Evolutionary conservation across 2,888 invertebrate species (phyloP), one percentile per base, ranked within the genome.

Genomic region (Carabus problematicus): DNA sequence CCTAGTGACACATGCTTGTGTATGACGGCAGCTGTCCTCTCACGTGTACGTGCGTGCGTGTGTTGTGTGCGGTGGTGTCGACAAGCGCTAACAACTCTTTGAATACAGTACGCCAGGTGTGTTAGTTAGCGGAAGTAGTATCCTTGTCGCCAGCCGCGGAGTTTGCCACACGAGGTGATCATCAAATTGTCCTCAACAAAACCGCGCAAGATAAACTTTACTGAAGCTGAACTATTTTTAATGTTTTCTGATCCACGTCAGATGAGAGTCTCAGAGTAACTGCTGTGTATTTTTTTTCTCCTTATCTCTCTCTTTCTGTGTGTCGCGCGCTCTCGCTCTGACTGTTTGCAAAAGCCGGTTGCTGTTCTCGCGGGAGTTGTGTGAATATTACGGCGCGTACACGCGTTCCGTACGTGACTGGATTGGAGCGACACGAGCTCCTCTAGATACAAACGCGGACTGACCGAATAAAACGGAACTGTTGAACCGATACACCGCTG

Each of bases 361-460:
- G 29, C 3, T 29, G 29, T 29, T 6, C 52, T 16, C 52, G 16
- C 52, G 16, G 14, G 19, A 14, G 9, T 4, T 9, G 1, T 11
- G 4, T 16, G 14, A 52, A 18, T 18, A 19, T 52, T 52, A 52
- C 52, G 52, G 19, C 9, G 45, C 43, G 14, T 19, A 14, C 56
- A 68, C 72, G 71, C 68, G 6, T 29, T 29, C 6, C 29, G 29
- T 29, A 29, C 29, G 71, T 12, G 41, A 42, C 49, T n/a, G 40
- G 54, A 58, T 54, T 70, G 39, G 12, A 16, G 18, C 60, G 68
- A 67, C 60, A 60, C 67, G 64, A 61, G 66, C 64, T 60, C 43
- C 64, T 58, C 66, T 68, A 63, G 71, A 70, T 43, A 59, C 70
- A 69, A 72, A 72, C 75, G 75, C 74, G 74, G 72, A 76, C 76